phyloP scores from a whole-genome alignment of 2,797 vertebrate species.

The Nasua narica region DNA sequence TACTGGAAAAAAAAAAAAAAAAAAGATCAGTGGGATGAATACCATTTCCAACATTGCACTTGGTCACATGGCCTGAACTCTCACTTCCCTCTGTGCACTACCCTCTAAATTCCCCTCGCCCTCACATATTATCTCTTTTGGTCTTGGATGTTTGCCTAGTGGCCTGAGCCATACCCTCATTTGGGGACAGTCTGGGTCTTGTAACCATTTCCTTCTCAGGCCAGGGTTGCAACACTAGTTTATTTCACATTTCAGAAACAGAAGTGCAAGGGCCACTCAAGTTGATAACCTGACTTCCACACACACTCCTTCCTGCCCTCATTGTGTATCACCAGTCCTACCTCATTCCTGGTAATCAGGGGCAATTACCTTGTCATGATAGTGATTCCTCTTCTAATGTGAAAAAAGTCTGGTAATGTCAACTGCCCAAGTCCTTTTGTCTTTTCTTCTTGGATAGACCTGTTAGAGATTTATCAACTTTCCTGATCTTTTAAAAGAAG shows the following conservation, averaged over 20 bases:
- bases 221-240: background rate
- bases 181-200: background rate
- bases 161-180: too few relatives aligned
- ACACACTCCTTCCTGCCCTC: background rate
- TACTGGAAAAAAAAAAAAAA: background rate
- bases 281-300: too few relatives aligned
- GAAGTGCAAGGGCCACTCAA: background rate
- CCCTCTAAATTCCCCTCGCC: background rate
- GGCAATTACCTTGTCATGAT: too few relatives aligned
- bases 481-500: background rate
- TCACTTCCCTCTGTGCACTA: background rate
- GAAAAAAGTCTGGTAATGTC: background rate
- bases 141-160: background rate
- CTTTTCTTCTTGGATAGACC: background rate
- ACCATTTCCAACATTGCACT: background rate
- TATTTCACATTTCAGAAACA: background rate
- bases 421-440: background rate
- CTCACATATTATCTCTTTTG: background rate
- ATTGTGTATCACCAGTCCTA: fast-evolving
- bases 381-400: background rate
- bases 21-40: background rate
- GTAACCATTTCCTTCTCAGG: background rate
- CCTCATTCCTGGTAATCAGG: background rate
- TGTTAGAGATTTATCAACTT: background rate
- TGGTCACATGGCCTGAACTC: too few relatives aligned